phyloP scores from a whole-genome alignment of 2,888 invertebrate species.

The Hofmannophila pseudospretella region DNA sequence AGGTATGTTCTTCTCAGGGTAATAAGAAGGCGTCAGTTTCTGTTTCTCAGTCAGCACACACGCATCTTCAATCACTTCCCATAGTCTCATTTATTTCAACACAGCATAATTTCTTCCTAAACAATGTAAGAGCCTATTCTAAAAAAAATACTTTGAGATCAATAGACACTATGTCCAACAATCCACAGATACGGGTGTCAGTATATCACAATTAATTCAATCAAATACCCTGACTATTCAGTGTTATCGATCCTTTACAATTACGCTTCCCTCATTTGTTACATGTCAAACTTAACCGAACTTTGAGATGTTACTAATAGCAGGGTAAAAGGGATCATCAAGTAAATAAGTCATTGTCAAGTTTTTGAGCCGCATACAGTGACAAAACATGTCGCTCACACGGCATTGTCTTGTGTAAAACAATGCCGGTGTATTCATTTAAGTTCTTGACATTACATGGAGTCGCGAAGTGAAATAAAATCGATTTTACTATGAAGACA shows the following conservation, averaged over 20 bases:
- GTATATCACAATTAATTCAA: no score
- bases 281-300: conserved; percentile 1
- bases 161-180: no score
- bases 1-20: neutral
- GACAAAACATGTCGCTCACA: no score
- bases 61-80: no score
- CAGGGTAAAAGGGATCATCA: conserved; percentile 1
- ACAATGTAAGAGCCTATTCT: no score
- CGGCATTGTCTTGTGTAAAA: neutral
- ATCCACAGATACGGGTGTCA: no score
- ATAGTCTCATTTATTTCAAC: no score
- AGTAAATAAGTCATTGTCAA: neutral
- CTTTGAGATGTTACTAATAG: neutral
- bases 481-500: conserved; percentile 24
- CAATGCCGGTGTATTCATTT: neutral
- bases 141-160: no score
- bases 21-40: neutral
- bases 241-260: neutral
- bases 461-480: conserved; percentile 7
- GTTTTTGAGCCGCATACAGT: no score
- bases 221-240: neutral
- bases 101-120: no score
- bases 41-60: no score
- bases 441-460: neutral
- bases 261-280: conserved; percentile 1